Evolutionary conservation across 2,888 invertebrate species (phyloP).

Genomic region (Melipona bicolor): DNA sequence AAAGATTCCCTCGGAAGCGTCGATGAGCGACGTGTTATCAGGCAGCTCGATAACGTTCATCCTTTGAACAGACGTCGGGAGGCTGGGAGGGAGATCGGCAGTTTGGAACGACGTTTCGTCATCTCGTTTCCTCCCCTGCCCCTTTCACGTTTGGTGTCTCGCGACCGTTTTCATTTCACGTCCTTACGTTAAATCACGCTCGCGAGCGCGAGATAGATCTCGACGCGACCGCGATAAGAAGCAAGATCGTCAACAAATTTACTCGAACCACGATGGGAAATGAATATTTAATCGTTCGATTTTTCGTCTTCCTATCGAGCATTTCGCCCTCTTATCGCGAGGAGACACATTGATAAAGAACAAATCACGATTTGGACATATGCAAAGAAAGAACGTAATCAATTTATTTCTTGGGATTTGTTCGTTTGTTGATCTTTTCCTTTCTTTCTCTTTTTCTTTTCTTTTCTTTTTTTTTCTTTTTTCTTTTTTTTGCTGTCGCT

Average conservation of each 20-base stretch:
- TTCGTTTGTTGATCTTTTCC: background rate
- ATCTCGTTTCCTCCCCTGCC: constrained; percentile 57
- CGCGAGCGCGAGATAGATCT: constrained; percentile 28
- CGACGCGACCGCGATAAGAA: constrained; percentile 48
- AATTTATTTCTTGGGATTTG: background rate
- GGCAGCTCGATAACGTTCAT: constrained; percentile 66
- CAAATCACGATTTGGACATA: background rate
- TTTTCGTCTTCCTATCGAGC: background rate
- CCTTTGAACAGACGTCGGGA: constrained; percentile 66
- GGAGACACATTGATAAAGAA: background rate
- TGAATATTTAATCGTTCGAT: background rate
- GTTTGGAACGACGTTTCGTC: constrained; percentile 67
- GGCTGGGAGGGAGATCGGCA: constrained; percentile 58
- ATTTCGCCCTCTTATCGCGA: background rate
- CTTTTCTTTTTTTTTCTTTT: background rate
- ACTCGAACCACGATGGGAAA: constrained; percentile 25
- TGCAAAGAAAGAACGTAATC: background rate
- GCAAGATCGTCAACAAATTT: constrained; percentile 58
- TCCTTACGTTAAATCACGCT: constrained; percentile 15
- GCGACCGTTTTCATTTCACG: constrained; percentile 36
- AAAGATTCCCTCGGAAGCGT: constrained; percentile 69
- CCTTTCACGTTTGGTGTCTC: constrained; percentile 10
- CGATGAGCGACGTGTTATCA: constrained; percentile 64
- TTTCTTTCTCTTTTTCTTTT: background rate
- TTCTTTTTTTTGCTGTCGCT: background rate